Base-by-base conservation (phyloP, 2,888 invertebrate species). In the Alentia gelatinosa region DNA sequence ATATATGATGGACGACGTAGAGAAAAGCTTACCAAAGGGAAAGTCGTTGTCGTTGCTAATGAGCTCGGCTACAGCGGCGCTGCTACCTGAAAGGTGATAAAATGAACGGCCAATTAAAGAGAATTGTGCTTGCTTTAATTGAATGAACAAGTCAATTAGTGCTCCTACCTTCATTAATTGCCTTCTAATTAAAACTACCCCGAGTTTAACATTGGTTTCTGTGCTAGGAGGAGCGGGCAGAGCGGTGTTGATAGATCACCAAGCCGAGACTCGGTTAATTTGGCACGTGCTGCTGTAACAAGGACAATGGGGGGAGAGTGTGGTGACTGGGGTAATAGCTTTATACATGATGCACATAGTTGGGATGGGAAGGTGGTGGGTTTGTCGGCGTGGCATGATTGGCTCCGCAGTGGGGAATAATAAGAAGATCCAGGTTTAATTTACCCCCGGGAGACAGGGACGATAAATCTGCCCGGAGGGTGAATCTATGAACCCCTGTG, bases 61-160 rank as follows among this genome's bases (percentile, higher is more conserved):
- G 50, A 88, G 50, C 30, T 88, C 88, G 26, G 88, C 88, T 42
- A 88, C 50, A 0, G 30, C 50, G 9, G 88, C 88, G 40, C 47
- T 88, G 88, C 33, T 42, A 50, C 88, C 88, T 88, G 88, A 1
- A 88, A 88, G 1, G 79, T 5, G 35, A 83, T 23, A 39, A 39
- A 83, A 19, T 12, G 4, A 30, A 56, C 5, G 4, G 3, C 83
- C 83, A 83, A 83, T 83, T 83, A 83, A 39, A 39, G 3, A 23
- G 7, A 83, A 83, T 83, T 83, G 39, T 83, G 30, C 83, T 83
- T 83, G 83, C 40, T 39, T 83, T 83, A 83, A 83, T 83, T 83
- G 83, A 83, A 83, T 83, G 83, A 83, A 83, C 39, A 23, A 35
- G 83, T 35, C 83, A 83, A 83, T 83, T 83, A 83, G 83, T 35